Conservation (phyloP, 2,113 vertebrate species). For the Calidris pugnax region DNA sequence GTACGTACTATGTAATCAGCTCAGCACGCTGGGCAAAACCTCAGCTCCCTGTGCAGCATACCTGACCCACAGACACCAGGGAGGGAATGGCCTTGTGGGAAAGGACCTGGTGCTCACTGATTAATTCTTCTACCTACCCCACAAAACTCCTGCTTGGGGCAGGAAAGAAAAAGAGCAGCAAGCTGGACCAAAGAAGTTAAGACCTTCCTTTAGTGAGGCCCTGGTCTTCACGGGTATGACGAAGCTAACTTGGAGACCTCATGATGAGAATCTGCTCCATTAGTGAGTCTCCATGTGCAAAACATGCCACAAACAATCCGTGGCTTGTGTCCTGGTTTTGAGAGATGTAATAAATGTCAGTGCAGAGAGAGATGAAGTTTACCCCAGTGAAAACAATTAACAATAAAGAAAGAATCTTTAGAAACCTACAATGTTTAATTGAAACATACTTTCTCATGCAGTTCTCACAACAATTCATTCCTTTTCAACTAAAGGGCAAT, state of each 20-base stretch:
- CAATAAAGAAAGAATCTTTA: background rate
- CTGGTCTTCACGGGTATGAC: background rate
- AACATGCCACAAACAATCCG: background rate
- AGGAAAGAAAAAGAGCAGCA: background rate
- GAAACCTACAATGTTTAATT: background rate
- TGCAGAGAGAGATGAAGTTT: background rate
- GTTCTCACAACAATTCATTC: constrained; percentile 3
- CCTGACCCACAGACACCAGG: background rate
- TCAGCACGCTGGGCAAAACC: background rate
- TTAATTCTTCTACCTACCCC: background rate
- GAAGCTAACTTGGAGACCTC: background rate
- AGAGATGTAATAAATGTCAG: background rate
- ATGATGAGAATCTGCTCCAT: background rate
- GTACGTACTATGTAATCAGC: background rate
- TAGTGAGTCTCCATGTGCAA: background rate
- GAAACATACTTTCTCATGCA: background rate
- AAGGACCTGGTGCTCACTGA: background rate
- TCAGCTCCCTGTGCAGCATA: background rate
- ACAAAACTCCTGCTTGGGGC: background rate
- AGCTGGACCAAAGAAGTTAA: background rate
- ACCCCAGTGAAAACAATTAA: background rate
- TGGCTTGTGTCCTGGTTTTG: background rate
- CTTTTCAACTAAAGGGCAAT: constrained; percentile 5
- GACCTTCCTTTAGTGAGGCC: background rate
- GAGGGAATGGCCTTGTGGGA: rapidly evolving